Conservation (phyloP, 2,797 vertebrate genomes). For the Xerus rutilus region DNA sequence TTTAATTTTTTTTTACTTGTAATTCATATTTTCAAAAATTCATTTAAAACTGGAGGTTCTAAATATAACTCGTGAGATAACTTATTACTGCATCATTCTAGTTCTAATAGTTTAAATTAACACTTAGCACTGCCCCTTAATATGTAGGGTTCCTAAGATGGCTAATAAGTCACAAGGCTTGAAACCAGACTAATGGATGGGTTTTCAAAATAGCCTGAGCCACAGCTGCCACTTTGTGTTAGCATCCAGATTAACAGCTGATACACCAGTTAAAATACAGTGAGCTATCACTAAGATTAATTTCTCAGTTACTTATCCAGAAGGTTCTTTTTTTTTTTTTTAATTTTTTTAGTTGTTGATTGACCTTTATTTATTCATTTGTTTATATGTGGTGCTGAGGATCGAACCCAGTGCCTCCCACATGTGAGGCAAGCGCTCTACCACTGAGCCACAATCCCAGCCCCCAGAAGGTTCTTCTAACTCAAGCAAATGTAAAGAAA, state of each 20-base stretch:
- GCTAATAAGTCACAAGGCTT: slow-evolving; percentile 39
- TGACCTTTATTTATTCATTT: too few relatives aligned
- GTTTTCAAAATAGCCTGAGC: slow-evolving; percentile 77
- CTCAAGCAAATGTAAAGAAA: slow-evolving; percentile 55
- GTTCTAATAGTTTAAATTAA: background rate
- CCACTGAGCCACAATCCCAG: too few relatives aligned
- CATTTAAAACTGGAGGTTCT: slow-evolving; percentile 33
- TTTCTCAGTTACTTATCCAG: slow-evolving; percentile 59
- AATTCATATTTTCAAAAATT: slow-evolving; percentile 47
- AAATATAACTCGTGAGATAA: background rate
- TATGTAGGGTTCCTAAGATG: slow-evolving; percentile 2
- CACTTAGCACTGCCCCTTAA: slow-evolving; percentile 40
- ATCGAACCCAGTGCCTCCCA: too few relatives aligned
- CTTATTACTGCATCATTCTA: background rate
- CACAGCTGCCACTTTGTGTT: slow-evolving; percentile 50
- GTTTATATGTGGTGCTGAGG: too few relatives aligned
- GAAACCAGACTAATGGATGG: slow-evolving; percentile 67
- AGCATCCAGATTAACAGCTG: slow-evolving; percentile 66
- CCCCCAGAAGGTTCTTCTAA: slow-evolving; percentile 49
- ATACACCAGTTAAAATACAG: slow-evolving; percentile 29
- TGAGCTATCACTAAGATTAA: slow-evolving; percentile 72
- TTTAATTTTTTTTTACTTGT: slow-evolving; percentile 49
- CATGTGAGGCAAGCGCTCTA: too few relatives aligned
- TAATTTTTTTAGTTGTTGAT: too few relatives aligned
- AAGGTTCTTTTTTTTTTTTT: too few relatives aligned